Evolutionary conservation across 2,888 invertebrate genomes (phyloP).

Genomic region (Empis livida): DNA sequence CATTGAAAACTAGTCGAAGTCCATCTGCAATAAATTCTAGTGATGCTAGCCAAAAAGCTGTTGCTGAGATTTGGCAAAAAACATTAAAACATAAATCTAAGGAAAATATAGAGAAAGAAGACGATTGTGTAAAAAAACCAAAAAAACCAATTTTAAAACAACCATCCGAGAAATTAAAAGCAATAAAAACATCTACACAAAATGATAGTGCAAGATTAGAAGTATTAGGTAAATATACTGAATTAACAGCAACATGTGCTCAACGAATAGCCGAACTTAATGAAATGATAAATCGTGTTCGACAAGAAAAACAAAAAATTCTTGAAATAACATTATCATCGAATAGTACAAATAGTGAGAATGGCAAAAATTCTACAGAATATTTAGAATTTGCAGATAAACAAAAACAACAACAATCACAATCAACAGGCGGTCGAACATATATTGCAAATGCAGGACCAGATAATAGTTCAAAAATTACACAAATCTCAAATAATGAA

Average conservation of each 20-base stretch:
- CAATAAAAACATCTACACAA: constrained; percentile 6
- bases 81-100: constrained; percentile 12
- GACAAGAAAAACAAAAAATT: constrained; percentile 42
- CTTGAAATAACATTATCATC: constrained; percentile 35
- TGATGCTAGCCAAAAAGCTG: constrained; percentile 16
- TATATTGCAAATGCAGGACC: no score
- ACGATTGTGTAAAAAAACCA: background rate
- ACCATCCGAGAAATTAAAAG: background rate
- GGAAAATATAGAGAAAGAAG: background rate
- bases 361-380: constrained; percentile 30
- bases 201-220: background rate
- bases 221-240: constrained; percentile 33
- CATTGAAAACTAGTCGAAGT: constrained; percentile 15
- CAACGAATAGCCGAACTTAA: constrained; percentile 44
- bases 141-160: constrained; percentile 7
- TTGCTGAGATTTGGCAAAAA: constrained; percentile 25
- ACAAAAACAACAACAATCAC: background rate
- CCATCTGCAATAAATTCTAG: constrained; percentile 9
- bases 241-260: constrained; percentile 41
- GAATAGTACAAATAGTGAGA: constrained; percentile 19
- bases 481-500: no score
- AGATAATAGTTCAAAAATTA: background rate
- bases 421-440: no score
- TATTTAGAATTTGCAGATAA: constrained; percentile 27
- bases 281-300: constrained; percentile 43